Base-by-base conservation (phyloP, 2,797 vertebrate species). In the Eulemur rubriventer region DNA sequence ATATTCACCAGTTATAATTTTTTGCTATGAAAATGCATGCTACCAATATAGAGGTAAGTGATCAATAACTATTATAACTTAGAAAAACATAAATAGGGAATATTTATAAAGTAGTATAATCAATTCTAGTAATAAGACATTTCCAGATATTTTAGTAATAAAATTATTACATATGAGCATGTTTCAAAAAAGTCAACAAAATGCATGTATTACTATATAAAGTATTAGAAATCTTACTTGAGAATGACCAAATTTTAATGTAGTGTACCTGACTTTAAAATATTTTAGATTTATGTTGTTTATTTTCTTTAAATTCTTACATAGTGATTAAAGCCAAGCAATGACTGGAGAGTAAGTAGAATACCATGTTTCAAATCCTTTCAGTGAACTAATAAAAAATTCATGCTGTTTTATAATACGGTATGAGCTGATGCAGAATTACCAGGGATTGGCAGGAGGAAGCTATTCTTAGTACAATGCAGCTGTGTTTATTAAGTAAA, bases 361-460 rank as follows among this genome's bases (percentile, higher is more conserved):
- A 98, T 98, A 97, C 89, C 94, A 86, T 98, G 97, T 98, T 98
- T 98, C 94, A 98, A 98, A 98, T 98, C 97, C 98, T 98, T 98
- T 98, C 97, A 98, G 92, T 97, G 93, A 97, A 96, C 98, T 98
- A 98, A 98, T 99, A 97, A 98, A 98, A 98, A 98, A 98, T 98
- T 98, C 95, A 98, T 98, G 96, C 70, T 97, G 93, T 98, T 98
- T 98, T 98, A 97, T 98, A 98, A 98, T 98, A 98, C 83, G 97
- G 84, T 96, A 97, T 98, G 97, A 98, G 95, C 98, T 98, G 98
- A 98, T 98, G 95, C 92, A 98, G 97, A 94, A 96, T 98, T 98
- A 94, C 95, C 96, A 97, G 52, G 83, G 88, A 97, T 96, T 98
- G 97, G 96, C 97, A 98, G 89, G 93, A 98, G 72, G 59, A 97